A percentile compares a stretch with the other conserved stretches of the same genome.
These are phyloP conservation scores for Tachysurus fulvidraco DNA, from an alignment of 2,113 vertebrate species.

Conservation along the genomic window DNA sequence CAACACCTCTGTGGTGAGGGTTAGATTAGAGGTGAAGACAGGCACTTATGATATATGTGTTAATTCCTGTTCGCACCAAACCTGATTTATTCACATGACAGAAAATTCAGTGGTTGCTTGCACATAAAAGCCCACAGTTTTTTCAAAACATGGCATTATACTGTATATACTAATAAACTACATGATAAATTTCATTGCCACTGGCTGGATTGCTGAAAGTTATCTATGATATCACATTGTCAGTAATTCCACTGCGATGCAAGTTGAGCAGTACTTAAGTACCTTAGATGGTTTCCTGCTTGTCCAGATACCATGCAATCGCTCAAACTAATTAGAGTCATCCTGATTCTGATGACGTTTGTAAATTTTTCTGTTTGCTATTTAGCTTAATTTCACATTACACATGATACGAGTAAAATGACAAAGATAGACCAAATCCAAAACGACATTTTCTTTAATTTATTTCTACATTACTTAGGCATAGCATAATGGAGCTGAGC, in stretches of 20 bases:
- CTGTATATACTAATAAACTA: too few species aligned
- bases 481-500: background rate
- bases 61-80: background rate
- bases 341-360: background rate
- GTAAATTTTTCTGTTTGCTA: background rate
- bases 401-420: background rate
- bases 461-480: background rate
- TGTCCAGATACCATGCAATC: background rate
- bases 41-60: background rate
- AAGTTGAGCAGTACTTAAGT: background rate
- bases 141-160: background rate
- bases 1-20: background rate
- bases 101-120: background rate
- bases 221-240: background rate
- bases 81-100: background rate
- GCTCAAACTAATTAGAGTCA: background rate
- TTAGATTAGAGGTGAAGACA: background rate
- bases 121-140: background rate
- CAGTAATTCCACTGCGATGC: background rate
- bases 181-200: background rate
- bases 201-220: background rate
- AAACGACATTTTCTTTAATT: background rate
- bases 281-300: background rate
- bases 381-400: background rate
- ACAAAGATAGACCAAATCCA: background rate